Percentiles rank a stretch among this genome's conserved stretches.
These are phyloP conservation scores for Pithys albifrons DNA, from an alignment of 2,113 vertebrate species.

Conservation along the genomic window DNA sequence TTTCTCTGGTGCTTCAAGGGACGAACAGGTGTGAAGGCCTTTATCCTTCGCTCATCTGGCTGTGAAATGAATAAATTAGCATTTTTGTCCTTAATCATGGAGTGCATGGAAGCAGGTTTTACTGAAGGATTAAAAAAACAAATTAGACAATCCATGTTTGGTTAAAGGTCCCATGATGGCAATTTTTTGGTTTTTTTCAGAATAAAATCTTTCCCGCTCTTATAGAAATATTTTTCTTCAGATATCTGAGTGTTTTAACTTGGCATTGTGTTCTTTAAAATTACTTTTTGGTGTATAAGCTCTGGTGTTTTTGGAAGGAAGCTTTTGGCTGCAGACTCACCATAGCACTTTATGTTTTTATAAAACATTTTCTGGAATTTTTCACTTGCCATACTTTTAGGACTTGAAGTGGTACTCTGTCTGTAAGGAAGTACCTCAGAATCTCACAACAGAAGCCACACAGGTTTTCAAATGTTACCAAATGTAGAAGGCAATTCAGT, in stretches of 20 bases:
- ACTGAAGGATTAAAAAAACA: neutral
- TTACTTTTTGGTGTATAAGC: neutral
- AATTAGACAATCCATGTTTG: neutral
- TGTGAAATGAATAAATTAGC: neutral
- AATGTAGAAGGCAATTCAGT: fast-evolving
- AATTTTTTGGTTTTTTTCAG: neutral
- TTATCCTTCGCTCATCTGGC: neutral
- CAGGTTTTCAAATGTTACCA: neutral
- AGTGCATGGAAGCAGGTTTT: neutral
- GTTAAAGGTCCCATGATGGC: neutral
- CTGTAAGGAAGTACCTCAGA: neutral
- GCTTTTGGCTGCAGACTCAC: neutral
- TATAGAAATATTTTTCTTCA: neutral
- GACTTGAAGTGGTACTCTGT: neutral
- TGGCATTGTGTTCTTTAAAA: neutral
- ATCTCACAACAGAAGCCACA: neutral
- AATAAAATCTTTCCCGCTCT: neutral
- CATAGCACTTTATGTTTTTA: neutral
- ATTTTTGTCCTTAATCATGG: neutral
- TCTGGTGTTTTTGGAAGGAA: neutral
- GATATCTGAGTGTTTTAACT: neutral
- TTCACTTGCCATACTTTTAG: neutral
- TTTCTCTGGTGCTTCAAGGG: neutral
- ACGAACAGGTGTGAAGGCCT: neutral
- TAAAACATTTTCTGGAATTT: neutral